Evolutionary conservation across 1,140 invertebrate genomes (phyloP), one percentile per base, ranked within the genome.

Genomic region (Brevipalpus yothersi): DNA sequence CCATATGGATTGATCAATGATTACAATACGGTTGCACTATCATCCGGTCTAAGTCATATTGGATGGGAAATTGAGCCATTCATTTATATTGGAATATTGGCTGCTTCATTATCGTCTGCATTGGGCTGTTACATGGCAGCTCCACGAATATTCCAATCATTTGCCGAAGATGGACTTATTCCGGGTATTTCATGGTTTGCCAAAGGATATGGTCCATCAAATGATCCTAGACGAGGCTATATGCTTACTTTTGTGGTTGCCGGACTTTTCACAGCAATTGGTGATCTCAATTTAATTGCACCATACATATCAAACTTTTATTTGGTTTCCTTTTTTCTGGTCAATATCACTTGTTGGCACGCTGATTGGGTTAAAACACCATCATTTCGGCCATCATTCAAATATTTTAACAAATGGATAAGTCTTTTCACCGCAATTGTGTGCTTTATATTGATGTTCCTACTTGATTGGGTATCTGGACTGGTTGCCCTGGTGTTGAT

Each of bases 221-320:
- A 87, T 31, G 92, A 97, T 70, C 92, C 93, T 0, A 84, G 90
- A 66, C 74, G 88, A 61, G 90, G 88, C 58, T 97, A 97, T 68
- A 75, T 92, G 11, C 74, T 96, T 0, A 87, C 88, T 0, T 95
- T 94, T 72, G 67, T 86, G 40, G 82, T 97, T n/a, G 84, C 89
- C 0, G 74, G 83, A 10, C 75, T 77, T 4, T 95, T 95, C 67
- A 74, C 93, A 62, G 73, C 88, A 40, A 93, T 95, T 62, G 91
- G 91, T 56, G 71, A 74, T 21, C 63, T 76, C 45, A 94, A 97
- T 71, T 77, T 79, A 7, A 92, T 98, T 64, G 92, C 93, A 40
- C 90, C 91, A 7, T 74, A 97, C 58, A 96, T 98, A 63, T 95
- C 91, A 23, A 97, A 97, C 70, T 96, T 97, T 73, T 97, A 96